These are phyloP conservation scores for Trachemys scripta DNA, from an alignment of 2,113 vertebrate genomes.

Conservation along the genomic window DNA sequence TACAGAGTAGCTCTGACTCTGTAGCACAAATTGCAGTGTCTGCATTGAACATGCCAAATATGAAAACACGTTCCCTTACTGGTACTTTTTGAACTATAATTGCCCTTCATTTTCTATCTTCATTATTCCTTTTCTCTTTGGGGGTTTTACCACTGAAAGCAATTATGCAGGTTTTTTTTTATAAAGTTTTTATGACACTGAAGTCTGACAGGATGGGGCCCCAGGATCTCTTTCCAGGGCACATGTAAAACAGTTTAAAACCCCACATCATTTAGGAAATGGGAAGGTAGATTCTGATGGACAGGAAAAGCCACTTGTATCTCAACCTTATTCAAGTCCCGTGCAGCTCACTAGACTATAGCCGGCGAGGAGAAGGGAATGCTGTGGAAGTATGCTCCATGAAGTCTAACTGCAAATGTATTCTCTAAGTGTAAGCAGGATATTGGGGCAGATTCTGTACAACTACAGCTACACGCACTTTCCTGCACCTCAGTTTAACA, in stretches of 20 bases:
- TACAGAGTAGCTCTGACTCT: background rate
- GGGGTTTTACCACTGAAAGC: slow-evolving; percentile 4
- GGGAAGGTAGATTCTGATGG: background rate
- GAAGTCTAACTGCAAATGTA: background rate
- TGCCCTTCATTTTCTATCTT: slow-evolving; percentile 44
- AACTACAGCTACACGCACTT: background rate
- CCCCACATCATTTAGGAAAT: slow-evolving; percentile 1
- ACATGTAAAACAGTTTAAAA: background rate
- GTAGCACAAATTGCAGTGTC: background rate
- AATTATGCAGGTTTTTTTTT: slow-evolving; percentile 14
- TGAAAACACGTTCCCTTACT: slow-evolving; percentile 20
- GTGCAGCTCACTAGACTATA: background rate
- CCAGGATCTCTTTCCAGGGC: background rate
- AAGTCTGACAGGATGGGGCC: slow-evolving; percentile 19
- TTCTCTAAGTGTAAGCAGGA: background rate
- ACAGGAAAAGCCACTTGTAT: background rate
- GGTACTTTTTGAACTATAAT: slow-evolving; percentile 34
- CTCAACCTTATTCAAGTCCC: background rate
- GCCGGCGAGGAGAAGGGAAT: background rate
- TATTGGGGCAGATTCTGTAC: background rate
- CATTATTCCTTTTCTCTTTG: slow-evolving; percentile 21
- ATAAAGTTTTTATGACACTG: slow-evolving; percentile 13
- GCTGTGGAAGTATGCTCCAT: background rate
- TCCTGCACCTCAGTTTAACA: background rate
- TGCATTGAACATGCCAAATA: slow-evolving; percentile 35